Percentiles rank a stretch among this genome's conserved stretches.
Conservation (phyloP, 2,888 invertebrate genomes). For the Watsonalla cultraria region DNA sequence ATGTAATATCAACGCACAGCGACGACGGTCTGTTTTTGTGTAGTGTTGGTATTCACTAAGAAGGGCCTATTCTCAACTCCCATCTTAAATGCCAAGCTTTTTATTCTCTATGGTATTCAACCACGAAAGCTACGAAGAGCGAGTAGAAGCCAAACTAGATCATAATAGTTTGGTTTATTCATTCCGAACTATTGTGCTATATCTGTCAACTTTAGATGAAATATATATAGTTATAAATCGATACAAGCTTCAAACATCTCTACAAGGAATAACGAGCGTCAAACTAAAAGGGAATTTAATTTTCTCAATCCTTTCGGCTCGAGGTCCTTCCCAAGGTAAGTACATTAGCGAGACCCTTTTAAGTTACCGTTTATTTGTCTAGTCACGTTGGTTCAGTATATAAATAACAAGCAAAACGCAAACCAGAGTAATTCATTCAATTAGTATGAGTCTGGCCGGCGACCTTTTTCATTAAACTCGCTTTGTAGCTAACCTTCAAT, state of each 20-base stretch:
- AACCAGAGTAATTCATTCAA: slow-evolving; percentile 20
- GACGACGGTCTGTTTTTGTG: too few relatives aligned
- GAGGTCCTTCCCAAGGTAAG: slow-evolving; percentile 35
- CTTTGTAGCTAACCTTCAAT: not conserved
- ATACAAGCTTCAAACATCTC: not conserved
- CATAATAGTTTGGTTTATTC: too few relatives aligned
- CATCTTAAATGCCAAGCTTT: too few relatives aligned
- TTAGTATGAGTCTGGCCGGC: slow-evolving; percentile 20
- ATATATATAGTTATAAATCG: not conserved
- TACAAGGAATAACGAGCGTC: not conserved
- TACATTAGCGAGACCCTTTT: slow-evolving; percentile 50
- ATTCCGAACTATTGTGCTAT: too few relatives aligned
- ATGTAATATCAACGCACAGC: too few relatives aligned
- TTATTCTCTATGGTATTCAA: too few relatives aligned
- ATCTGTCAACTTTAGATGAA: too few relatives aligned
- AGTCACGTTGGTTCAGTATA: slow-evolving; percentile 40
- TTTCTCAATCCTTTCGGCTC: slow-evolving; percentile 37
- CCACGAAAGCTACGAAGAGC: too few relatives aligned
- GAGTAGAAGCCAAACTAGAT: too few relatives aligned
- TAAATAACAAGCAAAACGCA: slow-evolving; percentile 37
- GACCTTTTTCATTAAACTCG: slow-evolving; percentile 11
- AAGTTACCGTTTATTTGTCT: slow-evolving; percentile 42
- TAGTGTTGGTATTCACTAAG: too few relatives aligned
- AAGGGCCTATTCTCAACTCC: too few relatives aligned
- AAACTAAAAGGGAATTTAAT: slow-evolving; percentile 32